Evolutionary conservation across 1,140 invertebrate genomes (phyloP), one percentile per base, ranked within the genome.

Genomic region (Neuroterus valhalla): DNA sequence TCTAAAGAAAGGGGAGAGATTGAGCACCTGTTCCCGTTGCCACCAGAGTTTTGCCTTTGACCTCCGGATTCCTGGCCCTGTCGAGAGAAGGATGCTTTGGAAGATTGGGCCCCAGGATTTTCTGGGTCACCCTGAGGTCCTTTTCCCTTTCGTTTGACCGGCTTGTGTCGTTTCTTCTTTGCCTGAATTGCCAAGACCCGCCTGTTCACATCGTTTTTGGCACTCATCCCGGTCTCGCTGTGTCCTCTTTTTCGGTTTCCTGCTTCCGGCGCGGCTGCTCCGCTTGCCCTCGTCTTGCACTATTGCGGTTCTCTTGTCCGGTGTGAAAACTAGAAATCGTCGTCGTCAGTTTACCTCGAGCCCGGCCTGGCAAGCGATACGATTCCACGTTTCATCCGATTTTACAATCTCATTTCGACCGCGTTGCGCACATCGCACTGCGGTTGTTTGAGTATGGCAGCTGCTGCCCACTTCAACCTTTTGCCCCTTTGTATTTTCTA

Each of bases 101-200:
- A 93, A 88, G 88, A 85, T 70, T 87, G 85, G 26, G 76, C 76
- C 50, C 78, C 76, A 68, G 77, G 72, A 72, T 85, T 83, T n/a
- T 84, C 84, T 42, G 75, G 71, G 26, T 86, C 84, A 43, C 77
- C 43, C 69, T 87, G 86, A 90, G 91, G 87, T 80, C 89, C 90
- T 87, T 93, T 93, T 50, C 91, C 92, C 91, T 95, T 95, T 90
- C 95, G 95, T 88, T 96, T 96, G 79, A 92, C 93, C 71, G 93
- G 92, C 94, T 96, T 96, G 91, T 96, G 95, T 76, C 95, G 92
- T 88, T 96, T 96, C 90, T 96, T 96, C 91, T 96, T 96, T 76
- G 95, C 95, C 91, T 96, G 94, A 85, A 96, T 96, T 85, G 95
- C 95, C 87, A 96, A 91, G 87, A 96, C 95, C 86, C 95, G 92